phyloP scores from a whole-genome alignment of 2,797 vertebrate species.

The Nannoperca obscura region DNA sequence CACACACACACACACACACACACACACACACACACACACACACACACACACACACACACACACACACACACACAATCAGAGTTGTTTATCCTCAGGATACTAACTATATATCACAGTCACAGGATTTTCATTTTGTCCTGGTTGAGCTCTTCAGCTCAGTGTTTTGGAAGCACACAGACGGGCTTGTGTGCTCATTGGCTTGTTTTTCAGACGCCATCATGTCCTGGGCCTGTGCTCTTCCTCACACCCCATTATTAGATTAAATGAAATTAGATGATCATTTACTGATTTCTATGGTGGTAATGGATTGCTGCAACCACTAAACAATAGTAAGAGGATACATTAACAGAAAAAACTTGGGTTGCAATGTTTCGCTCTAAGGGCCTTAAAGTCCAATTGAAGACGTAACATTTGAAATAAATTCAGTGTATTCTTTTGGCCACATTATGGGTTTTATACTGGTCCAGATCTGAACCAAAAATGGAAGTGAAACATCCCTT shows the following conservation, averaged over 20 bases:
- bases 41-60: not conserved
- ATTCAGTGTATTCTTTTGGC: not conserved
- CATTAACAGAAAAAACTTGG: not conserved
- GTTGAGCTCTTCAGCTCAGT: not conserved
- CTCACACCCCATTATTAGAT: not conserved
- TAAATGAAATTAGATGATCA: not conserved
- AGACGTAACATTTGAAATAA: not conserved
- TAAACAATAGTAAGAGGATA: not conserved
- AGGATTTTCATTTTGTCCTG: slow-evolving; percentile 44
- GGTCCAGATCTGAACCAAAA: not conserved
- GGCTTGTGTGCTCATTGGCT: slow-evolving; percentile 9
- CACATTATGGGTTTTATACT: too few relatives aligned
- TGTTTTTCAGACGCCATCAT: slow-evolving; percentile 2
- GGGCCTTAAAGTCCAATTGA: not conserved
- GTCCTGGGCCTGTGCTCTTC: not conserved
- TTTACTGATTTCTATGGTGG: not conserved
- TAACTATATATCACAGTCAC: slow-evolving; percentile 31
- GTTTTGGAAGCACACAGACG: slow-evolving; percentile 15
- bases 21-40: slow-evolving; percentile 2
- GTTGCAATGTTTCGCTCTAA: too few relatives aligned
- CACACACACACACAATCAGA: not conserved
- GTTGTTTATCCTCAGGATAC: slow-evolving; percentile 21
- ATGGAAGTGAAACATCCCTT: not conserved
- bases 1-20: not conserved
- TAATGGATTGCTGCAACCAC: not conserved